These are phyloP conservation scores for Rosalia funebris DNA, from an alignment of 2,888 invertebrate species.

Conservation along the genomic window DNA sequence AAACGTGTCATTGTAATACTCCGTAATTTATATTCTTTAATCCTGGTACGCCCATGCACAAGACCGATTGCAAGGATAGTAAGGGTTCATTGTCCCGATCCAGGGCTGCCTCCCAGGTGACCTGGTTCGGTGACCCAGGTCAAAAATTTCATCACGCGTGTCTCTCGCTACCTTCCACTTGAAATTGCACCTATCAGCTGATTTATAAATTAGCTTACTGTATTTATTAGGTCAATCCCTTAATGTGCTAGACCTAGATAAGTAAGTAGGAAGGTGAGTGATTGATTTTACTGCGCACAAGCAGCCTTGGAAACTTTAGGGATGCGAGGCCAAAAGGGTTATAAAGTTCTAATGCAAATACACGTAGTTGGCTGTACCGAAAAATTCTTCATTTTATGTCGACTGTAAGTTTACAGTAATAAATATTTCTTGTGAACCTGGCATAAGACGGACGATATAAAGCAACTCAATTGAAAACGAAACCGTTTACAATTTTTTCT, in stretches of 20 bases:
- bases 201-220: constrained; percentile 46
- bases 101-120: constrained; percentile 51
- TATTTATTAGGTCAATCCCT: constrained; percentile 29
- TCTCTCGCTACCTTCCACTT: constrained; percentile 43
- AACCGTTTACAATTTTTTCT: too few species aligned
- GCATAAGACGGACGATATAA: too few species aligned
- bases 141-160: constrained; percentile 48
- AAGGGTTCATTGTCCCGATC: constrained; percentile 56
- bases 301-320: too few species aligned
- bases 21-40: background rate
- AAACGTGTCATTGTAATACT: too few species aligned
- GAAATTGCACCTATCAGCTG: constrained; percentile 53
- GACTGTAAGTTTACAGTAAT: too few species aligned
- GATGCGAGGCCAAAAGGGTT: too few species aligned
- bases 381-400: too few species aligned
- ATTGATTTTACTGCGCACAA: too few species aligned
- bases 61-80: background rate
- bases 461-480: too few species aligned
- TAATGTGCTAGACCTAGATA: constrained; percentile 17
- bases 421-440: too few species aligned
- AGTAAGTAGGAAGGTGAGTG: background rate
- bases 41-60: constrained; percentile 10
- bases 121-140: constrained; percentile 57
- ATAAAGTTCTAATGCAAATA: too few species aligned
- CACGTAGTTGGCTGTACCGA: too few species aligned